Evolutionary conservation across 2,113 vertebrate genomes (phyloP).

Genomic region (Petroica traversi): DNA sequence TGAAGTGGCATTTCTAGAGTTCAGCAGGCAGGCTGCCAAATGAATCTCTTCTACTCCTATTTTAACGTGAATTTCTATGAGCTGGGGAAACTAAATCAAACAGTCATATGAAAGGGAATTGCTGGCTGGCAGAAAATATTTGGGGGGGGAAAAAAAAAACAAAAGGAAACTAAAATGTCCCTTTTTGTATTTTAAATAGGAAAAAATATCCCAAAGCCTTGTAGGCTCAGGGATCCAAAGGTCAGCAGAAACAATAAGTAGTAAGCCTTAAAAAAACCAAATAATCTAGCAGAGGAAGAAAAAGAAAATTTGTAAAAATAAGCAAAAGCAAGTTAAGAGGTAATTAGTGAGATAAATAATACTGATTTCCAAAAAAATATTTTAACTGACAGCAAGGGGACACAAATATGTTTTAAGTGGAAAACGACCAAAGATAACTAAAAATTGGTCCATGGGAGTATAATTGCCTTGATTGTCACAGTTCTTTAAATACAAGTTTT

Average conservation of each 20-base stretch:
- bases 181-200: not conserved
- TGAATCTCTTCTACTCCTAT: not conserved
- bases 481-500: conserved; percentile 9
- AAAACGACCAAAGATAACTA: conserved; percentile 38
- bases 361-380: conserved; percentile 4
- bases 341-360: conserved; percentile 42
- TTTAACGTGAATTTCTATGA: not conserved
- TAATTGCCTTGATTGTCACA: conserved; percentile 4
- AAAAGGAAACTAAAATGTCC: not conserved
- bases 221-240: not conserved
- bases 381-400: not conserved
- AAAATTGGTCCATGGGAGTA: not conserved
- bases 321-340: conserved; percentile 32
- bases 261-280: conserved; percentile 13
- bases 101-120: not conserved
- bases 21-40: conserved; percentile 49
- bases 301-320: conserved; percentile 25
- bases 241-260: conserved; percentile 40
- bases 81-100: not conserved
- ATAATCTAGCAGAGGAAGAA: not conserved
- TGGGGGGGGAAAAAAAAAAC: too few relatives aligned
- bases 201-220: not conserved
- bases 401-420: conserved; percentile 36
- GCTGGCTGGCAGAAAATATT: not conserved
- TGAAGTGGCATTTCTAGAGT: conserved; percentile 42